Evolutionary conservation across 2,113 vertebrate genomes (phyloP).

Genomic region (Cebus imitator): DNA sequence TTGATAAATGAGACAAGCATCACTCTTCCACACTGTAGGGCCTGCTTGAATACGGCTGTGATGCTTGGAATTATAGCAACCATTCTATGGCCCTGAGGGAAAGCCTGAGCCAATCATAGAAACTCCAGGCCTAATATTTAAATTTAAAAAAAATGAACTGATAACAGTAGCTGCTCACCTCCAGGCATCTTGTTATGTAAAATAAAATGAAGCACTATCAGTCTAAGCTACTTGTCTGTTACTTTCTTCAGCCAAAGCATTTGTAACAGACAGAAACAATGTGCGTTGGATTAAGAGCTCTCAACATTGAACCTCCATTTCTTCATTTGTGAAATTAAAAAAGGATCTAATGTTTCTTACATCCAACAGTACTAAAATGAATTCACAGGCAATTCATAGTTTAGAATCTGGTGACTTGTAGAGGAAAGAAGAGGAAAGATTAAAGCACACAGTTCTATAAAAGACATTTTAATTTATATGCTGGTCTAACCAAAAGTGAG

Average conservation of each 20-base stretch:
- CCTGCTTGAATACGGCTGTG: not conserved
- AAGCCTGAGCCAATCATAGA: not conserved
- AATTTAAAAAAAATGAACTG: not conserved
- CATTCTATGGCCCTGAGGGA: not conserved
- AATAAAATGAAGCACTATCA: not conserved
- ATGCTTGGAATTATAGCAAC: not conserved
- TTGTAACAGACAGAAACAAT: not conserved
- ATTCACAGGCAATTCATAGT: not conserved
- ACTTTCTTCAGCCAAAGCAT: not conserved
- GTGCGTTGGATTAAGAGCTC: not conserved
- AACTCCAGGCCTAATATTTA: no score
- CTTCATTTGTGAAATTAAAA: not conserved
- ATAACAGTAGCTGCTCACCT: not conserved
- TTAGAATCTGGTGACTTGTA: not conserved
- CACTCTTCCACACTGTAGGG: rapidly evolving
- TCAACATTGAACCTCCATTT: not conserved
- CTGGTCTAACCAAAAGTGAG: not conserved
- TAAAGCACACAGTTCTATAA: not conserved
- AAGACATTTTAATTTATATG: not conserved
- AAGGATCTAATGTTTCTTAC: not conserved
- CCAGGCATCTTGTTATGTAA: not conserved
- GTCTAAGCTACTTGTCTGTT: not conserved
- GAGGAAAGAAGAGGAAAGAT: not conserved
- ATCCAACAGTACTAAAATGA: not conserved
- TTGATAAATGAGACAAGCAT: not conserved